phyloP scores from a whole-genome alignment of 2,113 vertebrate genomes.

The Catharus bicknelli region DNA sequence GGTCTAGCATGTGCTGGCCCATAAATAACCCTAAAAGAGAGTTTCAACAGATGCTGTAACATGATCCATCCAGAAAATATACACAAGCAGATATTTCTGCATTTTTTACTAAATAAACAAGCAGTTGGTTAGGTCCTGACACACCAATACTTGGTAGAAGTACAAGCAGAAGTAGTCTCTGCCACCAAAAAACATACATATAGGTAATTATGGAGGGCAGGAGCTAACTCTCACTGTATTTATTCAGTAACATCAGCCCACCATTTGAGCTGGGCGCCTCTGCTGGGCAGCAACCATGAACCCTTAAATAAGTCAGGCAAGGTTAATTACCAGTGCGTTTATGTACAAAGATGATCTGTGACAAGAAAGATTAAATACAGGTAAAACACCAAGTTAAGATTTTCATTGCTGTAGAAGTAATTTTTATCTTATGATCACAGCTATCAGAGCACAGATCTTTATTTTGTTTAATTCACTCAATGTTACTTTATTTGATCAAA shows the following conservation, averaged over 20 bases:
- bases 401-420: not conserved
- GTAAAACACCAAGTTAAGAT: not conserved
- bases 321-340: slow-evolving; percentile 1
- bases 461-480: not conserved
- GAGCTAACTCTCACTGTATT: not conserved
- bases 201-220: not conserved
- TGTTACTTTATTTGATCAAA: not conserved
- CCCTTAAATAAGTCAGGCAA: not conserved
- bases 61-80: not conserved
- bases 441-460: not conserved
- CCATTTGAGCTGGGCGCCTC: not conserved
- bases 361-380: not conserved
- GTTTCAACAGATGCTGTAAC: not conserved
- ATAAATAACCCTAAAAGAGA: not conserved
- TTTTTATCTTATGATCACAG: not conserved
- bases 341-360: not conserved
- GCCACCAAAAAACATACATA: not conserved
- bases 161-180: not conserved
- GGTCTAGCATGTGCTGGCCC: not conserved
- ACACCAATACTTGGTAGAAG: not conserved
- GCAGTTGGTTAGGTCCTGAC: not conserved
- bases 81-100: not conserved
- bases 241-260: not conserved
- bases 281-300: not conserved
- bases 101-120: not conserved